Evolutionary conservation across 2,888 invertebrate genomes (phyloP).

Genomic region (Nomada ferruginata): DNA sequence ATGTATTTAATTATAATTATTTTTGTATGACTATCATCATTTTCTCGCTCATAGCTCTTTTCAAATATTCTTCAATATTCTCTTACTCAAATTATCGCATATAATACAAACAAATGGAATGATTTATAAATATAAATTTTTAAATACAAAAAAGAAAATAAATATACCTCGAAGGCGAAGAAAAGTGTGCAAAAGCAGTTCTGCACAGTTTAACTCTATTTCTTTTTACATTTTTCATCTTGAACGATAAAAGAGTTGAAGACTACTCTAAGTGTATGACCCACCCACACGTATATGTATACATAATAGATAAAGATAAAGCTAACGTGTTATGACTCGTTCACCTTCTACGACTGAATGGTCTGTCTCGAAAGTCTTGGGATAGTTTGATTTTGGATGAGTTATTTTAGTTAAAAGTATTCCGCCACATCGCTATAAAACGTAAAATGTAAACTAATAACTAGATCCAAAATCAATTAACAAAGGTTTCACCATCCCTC

Average conservation of each 20-base stretch:
- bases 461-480: slow-evolving; percentile 49
- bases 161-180: background rate
- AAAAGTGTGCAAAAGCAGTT: background rate
- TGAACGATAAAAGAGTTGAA: background rate
- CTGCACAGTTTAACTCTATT: background rate
- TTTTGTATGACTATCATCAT: no score
- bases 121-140: background rate
- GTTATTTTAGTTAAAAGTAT: slow-evolving; percentile 33
- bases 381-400: slow-evolving; percentile 59
- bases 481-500: slow-evolving; percentile 1
- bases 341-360: slow-evolving; percentile 28
- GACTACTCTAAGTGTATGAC: slow-evolving; percentile 15
- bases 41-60: no score
- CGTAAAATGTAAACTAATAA: slow-evolving; percentile 38
- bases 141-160: background rate
- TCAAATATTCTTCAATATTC: no score
- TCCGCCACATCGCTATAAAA: slow-evolving; percentile 1
- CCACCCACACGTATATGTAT: slow-evolving; percentile 26
- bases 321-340: slow-evolving; percentile 58
- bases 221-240: background rate
- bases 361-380: slow-evolving; percentile 31
- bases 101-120: background rate
- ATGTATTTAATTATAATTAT: no score
- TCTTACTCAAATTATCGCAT: no score
- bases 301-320: slow-evolving; percentile 46